phyloP scores from a whole-genome alignment of 2,113 vertebrate species.

The Isichthys henryi region DNA sequence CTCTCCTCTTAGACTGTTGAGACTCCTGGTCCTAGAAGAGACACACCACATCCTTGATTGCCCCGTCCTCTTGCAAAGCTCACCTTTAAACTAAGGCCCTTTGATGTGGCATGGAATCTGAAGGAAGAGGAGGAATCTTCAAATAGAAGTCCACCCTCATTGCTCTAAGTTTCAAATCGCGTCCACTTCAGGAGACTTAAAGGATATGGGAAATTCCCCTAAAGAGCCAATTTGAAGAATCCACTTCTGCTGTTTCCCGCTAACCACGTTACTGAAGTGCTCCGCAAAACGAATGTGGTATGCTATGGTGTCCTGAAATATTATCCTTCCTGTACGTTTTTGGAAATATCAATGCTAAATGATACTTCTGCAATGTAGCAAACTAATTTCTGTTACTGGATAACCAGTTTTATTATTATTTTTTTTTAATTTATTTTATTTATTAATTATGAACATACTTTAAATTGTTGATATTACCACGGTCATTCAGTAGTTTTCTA shows the following conservation, averaged over 20 bases:
- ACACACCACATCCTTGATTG: background rate
- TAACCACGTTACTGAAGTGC: background rate
- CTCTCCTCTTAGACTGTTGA: background rate
- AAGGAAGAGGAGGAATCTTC: background rate
- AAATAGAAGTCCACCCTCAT: background rate
- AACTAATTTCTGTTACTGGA: background rate
- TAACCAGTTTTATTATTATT: background rate
- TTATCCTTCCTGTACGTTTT: background rate
- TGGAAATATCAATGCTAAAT: background rate
- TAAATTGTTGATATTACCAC: background rate
- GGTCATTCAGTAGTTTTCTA: background rate
- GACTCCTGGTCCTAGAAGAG: background rate
- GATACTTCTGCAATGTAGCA: constrained; percentile 1
- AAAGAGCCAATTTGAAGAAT: background rate
- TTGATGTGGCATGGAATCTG: background rate
- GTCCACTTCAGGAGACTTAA: background rate
- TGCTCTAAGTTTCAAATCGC: background rate
- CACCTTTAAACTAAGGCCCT: background rate
- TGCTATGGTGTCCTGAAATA: background rate
- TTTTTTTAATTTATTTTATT: background rate
- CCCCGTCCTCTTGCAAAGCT: background rate
- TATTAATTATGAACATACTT: background rate
- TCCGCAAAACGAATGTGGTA: background rate
- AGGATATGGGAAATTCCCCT: background rate
- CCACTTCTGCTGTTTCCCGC: background rate